A percentile compares a stretch with the other conserved stretches of the same genome.
These are phyloP conservation scores for Pithys albifrons DNA, from an alignment of 2,113 vertebrate genomes.

Conservation along the genomic window DNA sequence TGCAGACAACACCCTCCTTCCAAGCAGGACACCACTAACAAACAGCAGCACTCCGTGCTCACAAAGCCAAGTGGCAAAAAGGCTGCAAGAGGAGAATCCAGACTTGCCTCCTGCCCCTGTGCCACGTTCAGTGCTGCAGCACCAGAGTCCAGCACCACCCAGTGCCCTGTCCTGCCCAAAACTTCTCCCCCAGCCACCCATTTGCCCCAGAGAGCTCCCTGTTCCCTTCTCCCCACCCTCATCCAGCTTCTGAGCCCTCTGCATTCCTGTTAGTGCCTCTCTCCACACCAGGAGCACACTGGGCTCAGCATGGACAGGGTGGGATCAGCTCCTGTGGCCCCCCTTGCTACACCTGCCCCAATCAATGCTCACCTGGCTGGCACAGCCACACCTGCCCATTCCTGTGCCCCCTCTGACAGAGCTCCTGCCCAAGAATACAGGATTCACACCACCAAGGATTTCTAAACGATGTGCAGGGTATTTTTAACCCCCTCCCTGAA, in stretches of 20 bases:
- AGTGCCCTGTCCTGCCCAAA: neutral
- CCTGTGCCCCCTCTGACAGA: accelerated
- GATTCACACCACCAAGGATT: neutral
- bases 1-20: neutral
- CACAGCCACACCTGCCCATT: neutral
- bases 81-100: neutral
- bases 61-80: neutral
- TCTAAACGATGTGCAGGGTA: neutral
- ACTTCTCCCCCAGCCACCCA: accelerated
- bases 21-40: neutral
- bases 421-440: neutral
- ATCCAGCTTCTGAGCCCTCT: neutral
- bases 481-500: neutral
- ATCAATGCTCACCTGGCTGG: neutral
- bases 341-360: neutral
- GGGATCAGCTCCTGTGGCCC: neutral
- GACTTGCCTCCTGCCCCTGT: neutral
- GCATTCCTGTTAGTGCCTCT: neutral
- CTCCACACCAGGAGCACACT: accelerated
- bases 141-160: neutral
- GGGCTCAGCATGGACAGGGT: neutral
- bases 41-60: neutral
- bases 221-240: neutral
- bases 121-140: neutral
- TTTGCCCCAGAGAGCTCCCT: neutral